phyloP scores from a whole-genome alignment of 2,797 vertebrate genomes.

The Spinus pinus region DNA sequence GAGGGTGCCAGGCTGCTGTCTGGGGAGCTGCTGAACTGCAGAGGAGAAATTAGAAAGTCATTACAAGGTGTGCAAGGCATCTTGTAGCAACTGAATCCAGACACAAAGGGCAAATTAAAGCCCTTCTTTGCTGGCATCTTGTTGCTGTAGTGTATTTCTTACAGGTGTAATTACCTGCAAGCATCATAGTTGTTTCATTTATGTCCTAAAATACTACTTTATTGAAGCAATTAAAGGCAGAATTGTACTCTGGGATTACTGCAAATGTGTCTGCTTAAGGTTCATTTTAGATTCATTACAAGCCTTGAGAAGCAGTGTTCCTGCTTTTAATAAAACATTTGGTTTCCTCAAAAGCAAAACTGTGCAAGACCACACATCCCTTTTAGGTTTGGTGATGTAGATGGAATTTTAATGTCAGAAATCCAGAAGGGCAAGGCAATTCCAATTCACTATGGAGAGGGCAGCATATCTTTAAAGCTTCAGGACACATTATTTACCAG shows the following conservation, averaged over 20 bases:
- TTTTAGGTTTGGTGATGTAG: not conserved
- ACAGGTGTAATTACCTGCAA: slow-evolving; percentile 16
- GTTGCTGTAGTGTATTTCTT: not conserved
- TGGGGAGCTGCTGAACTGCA: not conserved
- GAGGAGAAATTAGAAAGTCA: not conserved
- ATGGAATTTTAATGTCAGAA: not conserved
- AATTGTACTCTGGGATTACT: slow-evolving; percentile 10
- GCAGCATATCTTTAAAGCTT: not conserved
- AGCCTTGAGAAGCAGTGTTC: slow-evolving; percentile 15
- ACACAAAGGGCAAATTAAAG: not conserved
- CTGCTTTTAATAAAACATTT: slow-evolving; percentile 34
- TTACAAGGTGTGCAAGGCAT: not conserved
- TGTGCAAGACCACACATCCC: not conserved
- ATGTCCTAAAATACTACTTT: slow-evolving; percentile 7
- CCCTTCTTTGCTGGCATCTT: not conserved
- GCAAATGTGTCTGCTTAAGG: not conserved
- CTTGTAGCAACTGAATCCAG: not conserved
- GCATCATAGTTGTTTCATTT: slow-evolving; percentile 7
- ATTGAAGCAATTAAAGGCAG: slow-evolving; percentile 23
- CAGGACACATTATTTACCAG: not conserved
- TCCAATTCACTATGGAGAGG: not conserved
- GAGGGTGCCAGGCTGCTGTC: not conserved
- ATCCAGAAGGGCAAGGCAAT: not conserved
- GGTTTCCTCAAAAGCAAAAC: slow-evolving; percentile 44
- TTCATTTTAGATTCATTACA: slow-evolving; percentile 29